Base-by-base conservation (phyloP, 2,113 vertebrate genomes). In the Phaetusa simplex region DNA sequence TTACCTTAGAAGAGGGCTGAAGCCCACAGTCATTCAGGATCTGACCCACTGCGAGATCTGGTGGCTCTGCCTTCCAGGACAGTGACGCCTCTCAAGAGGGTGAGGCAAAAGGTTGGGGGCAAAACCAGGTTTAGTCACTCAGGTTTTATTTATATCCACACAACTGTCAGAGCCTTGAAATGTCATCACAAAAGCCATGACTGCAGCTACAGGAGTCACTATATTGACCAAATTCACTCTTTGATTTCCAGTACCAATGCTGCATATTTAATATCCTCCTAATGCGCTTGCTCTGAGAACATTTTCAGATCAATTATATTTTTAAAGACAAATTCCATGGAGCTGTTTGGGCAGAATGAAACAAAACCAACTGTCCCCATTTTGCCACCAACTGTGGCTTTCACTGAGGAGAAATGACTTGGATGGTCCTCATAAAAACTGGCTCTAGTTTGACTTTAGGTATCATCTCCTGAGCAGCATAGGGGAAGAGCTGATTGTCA, bases 11-110 rank as follows among this genome's bases (percentile, higher is more conserved):
- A 45, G 34, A 45, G n/a, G 19, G 62, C 32, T 73, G 67, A 59
- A 89, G 69, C 26, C 72, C 61, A 58, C n/a, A 67, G 71, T 45
- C 19, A 7, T 22, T 91, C 77, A 65, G 72, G 29, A 67, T 5
- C 29, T 58, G 66, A 30, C 14, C 24, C 36, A 32, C 16, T 2
- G 24, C 0, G 1, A 64, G 43, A 16, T 26, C 58, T 38, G 50
- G 32, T 17, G 32, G 59, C 62, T 88, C 40, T 64, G 47, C 42
- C 52, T 59, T 61, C 50, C 30, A 40, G 56, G 19, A 38, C 0
- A 49, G n/a, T 1, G 12, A 53, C 11, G 14, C 12, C 52, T 80
- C 47, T 74, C 65, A 55, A 47, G 59, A 78, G 24, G 5, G 5
- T 0, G 2, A 89, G 36, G 49, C 30, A 87, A 52, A 14, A 0